Evolutionary conservation across 1,140 invertebrate species (phyloP), one percentile per base, ranked within the genome.

Genomic region (Gyrodactylus bullatarudis): DNA sequence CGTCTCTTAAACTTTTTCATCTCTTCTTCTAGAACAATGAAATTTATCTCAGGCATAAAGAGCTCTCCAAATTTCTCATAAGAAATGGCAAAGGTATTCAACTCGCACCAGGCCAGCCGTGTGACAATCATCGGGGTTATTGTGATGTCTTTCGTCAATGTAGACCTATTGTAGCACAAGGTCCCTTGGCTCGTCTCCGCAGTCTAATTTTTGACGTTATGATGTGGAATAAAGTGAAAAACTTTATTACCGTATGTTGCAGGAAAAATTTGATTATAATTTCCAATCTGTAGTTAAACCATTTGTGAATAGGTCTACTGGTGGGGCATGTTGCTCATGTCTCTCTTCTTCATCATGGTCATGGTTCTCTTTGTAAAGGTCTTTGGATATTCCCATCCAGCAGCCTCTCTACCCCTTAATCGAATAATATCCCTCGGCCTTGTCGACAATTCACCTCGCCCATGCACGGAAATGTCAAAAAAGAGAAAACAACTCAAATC

Each of bases 81-180:
- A 25, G 19, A 20, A 34, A 34, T 54, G 26, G 26, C n/a, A 73
- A 54, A 73, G 20, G 22, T 1, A 54, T 74, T 20, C 71, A 26
- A 23, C 23, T 74, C 1, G 19, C n/a, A 2, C 21, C 74, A n/a
- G 72, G 72, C 23, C 23, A 92, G 69, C 92, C 93, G 0, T 98
- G 94, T 80, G 93, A 97, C 79, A 89, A 98, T 79, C 97, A 94
- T 81, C 78, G 84, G 86, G 78, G 87, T 73, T 98, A 97, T 82
- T 98, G 93, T 83, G 93, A 97, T 82, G 92, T 96, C 72, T 98
- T 97, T 82, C 85, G 91, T 23, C 94, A 93, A 81, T 98, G 93
- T 80, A 85, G 93, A 76, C 88, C 89, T 0, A 91, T 99, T 20
- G 94, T 99, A 83, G 91, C 92, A 0, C 93, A 99, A 78, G 95